Evolutionary conservation across 2,888 invertebrate genomes (phyloP).

Genomic region (Oeneis ivallda): DNA sequence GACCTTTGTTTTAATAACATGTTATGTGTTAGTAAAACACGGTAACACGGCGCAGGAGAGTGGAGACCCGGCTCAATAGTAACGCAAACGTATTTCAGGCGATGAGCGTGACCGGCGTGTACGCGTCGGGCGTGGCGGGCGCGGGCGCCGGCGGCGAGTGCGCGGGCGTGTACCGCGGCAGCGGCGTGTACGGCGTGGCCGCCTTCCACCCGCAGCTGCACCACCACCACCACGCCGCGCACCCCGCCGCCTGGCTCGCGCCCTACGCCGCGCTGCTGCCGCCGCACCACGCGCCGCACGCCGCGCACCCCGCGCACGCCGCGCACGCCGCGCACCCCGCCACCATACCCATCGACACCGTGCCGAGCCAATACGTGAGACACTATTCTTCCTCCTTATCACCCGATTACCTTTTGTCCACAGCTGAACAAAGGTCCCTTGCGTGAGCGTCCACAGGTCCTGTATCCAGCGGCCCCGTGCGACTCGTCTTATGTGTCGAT

Average conservation of each 20-base stretch:
- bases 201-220: conserved; percentile 74
- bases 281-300: conserved; percentile 65
- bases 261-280: conserved; percentile 74
- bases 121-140: conserved; percentile 65
- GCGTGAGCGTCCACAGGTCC: no score
- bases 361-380: conserved; percentile 79
- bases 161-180: conserved; percentile 72
- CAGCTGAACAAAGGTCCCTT: no score
- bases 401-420: no score
- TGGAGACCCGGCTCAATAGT: no score
- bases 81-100: conserved; percentile 50
- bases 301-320: conserved; percentile 62
- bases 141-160: conserved; percentile 67
- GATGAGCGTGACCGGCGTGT: conserved; percentile 74
- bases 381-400: no score
- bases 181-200: conserved; percentile 73
- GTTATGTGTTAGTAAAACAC: no score
- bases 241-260: conserved; percentile 72
- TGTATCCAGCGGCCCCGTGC: no score
- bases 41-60: no score
- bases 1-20: no score
- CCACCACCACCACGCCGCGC: conserved; percentile 71
- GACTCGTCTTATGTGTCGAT: no score
- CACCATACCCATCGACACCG: conserved; percentile 74
- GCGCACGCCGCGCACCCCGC: conserved; percentile 67